Percentiles rank a stretch among this genome's conserved stretches.
Conservation (phyloP, 2,113 vertebrate genomes). For the Megaceryle maxima region DNA sequence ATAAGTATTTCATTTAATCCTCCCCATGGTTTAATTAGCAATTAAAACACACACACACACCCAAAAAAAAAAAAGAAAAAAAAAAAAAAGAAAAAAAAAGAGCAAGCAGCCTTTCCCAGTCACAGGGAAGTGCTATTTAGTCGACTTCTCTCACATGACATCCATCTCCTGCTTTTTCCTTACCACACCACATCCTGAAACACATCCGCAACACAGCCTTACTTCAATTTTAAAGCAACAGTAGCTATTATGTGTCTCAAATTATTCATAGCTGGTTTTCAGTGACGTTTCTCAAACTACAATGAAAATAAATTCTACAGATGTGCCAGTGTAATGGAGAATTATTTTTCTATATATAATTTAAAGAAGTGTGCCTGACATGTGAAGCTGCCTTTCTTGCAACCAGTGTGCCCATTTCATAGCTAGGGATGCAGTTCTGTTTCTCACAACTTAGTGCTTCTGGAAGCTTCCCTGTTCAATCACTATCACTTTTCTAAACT, state of each 20-base stretch:
- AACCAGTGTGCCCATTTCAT: neutral
- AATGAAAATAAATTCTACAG: neutral
- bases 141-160: neutral
- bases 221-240: neutral
- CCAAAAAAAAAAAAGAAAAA: neutral
- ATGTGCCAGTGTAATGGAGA: neutral
- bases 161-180: neutral
- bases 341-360: neutral
- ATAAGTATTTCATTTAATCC: neutral
- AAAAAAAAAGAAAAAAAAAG: neutral
- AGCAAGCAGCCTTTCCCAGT: neutral
- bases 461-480: neutral
- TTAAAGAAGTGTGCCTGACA: neutral
- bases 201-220: neutral
- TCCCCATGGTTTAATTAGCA: neutral
- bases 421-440: neutral
- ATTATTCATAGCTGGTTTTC: neutral
- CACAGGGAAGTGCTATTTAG: neutral
- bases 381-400: neutral
- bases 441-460: neutral
- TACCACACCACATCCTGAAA: neutral
- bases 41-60: neutral
- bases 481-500: neutral
- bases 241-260: neutral
- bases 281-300: neutral